These are phyloP conservation scores for Archilochus colubris DNA, from an alignment of 2,113 vertebrate genomes.

Conservation along the genomic window DNA sequence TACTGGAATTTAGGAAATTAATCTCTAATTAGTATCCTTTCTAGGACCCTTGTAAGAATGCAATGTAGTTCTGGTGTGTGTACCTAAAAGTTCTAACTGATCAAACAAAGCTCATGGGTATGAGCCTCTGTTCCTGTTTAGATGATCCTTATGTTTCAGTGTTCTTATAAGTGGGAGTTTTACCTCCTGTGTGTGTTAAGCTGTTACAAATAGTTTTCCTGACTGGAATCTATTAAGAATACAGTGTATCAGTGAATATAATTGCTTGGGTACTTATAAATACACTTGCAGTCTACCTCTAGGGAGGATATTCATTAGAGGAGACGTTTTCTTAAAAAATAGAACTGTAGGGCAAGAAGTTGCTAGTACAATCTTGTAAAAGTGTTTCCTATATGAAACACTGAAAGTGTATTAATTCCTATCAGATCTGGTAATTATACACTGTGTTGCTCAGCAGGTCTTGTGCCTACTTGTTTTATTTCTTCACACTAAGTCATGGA, in stretches of 20 bases:
- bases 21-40: background rate
- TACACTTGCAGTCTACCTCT: background rate
- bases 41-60: background rate
- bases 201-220: background rate
- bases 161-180: background rate
- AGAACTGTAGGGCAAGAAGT: background rate
- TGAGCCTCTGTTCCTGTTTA: background rate
- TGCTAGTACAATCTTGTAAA: background rate
- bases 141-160: background rate
- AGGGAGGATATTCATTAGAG: background rate
- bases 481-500: background rate
- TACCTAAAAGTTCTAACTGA: background rate
- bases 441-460: background rate
- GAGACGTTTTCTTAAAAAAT: background rate
- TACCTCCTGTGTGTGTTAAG: background rate
- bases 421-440: background rate
- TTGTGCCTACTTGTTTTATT: background rate
- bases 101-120: background rate
- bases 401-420: background rate
- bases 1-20: background rate
- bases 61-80: background rate
- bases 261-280: background rate
- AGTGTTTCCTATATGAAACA: background rate
- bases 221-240: background rate
- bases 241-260: background rate